Base-by-base conservation (phyloP, 2,888 invertebrate species). In the Orthosia gracilis region DNA sequence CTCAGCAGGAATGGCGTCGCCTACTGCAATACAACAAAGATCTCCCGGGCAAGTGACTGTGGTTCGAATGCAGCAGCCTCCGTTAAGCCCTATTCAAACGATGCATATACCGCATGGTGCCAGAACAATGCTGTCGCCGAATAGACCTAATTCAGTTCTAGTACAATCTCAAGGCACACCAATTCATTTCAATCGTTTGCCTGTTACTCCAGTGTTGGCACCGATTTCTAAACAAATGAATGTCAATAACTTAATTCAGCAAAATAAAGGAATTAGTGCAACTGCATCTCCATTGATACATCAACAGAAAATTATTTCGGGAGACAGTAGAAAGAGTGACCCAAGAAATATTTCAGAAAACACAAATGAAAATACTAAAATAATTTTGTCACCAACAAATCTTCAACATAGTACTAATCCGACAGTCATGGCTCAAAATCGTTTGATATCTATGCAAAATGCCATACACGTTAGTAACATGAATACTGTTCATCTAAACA, bases 161-260 rank as follows among this genome's bases (percentile, higher is more conserved):
- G 95, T 96, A 31, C 96, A 96, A 90, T 93, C 95, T n/a, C 94
- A 94, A 87, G 94, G 95, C 54, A 80, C 94, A 17, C 94, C 96
- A 15, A 89, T 96, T 72, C 96, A 97, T 88, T 95, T 97, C 74
- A 97, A 96, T 87, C 91, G 97, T 63, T 91, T 97, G 75, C 97
- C 97, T 47, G 97, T 97, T 58, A 97, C 97, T 40, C 97, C 97
- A 55, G 96, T 97, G 45, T 92, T 97, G 85, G 92, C 97, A 18
- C 96, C 97, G 47, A 97, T 97, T 85, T 94, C 97, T 11, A 97
- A 97, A 91, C 97, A 97, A 78, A 88, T 97, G 54, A 97, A 94
- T 89, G 90, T 96, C 1, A 96, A 95, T 71, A 97, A 96, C 73
- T 91, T 95, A 54, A 89, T 94, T 68, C 94, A 93, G 70, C 95